A percentile compares a stretch with the other conserved stretches of the same genome.
Evolutionary conservation across 2,797 vertebrate genomes (phyloP).

Genomic region (Sternotherus odoratus): DNA sequence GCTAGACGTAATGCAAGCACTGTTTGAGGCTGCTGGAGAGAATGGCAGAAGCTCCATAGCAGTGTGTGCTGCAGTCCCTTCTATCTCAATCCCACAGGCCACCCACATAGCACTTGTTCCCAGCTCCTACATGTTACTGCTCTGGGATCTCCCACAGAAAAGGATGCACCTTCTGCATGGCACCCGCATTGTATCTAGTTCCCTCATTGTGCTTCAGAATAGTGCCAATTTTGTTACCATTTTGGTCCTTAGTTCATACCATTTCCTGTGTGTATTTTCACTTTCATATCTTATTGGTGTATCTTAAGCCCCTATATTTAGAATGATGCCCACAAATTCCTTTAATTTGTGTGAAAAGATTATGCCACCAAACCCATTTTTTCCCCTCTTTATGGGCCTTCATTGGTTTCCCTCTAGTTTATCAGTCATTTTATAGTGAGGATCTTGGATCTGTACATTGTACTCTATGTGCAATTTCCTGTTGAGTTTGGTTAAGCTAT

Average conservation of each 20-base stretch:
- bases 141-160: not conserved
- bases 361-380: not conserved
- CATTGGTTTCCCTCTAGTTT: not conserved
- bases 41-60: not conserved
- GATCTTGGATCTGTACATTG: slow-evolving; percentile 19
- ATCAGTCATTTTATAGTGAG: not conserved
- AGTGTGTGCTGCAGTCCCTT: not conserved
- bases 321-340: not conserved
- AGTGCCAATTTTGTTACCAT: not conserved
- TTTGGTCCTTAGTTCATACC: not conserved
- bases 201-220: not conserved
- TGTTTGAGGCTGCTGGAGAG: not conserved
- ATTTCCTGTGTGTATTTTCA: not conserved
- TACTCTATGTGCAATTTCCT: slow-evolving; percentile 59
- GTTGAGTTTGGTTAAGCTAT: slow-evolving; percentile 54
- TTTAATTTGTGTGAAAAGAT: not conserved
- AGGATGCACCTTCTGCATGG: not conserved
- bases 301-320: not conserved
- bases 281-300: not conserved
- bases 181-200: not conserved
- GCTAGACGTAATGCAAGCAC: not conserved
- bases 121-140: not conserved
- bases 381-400: not conserved
- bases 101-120: not conserved
- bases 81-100: not conserved